Evolutionary conservation across 92 coral and sea anemone species (phyloP).

Genomic region (Porites evermanni): DNA sequence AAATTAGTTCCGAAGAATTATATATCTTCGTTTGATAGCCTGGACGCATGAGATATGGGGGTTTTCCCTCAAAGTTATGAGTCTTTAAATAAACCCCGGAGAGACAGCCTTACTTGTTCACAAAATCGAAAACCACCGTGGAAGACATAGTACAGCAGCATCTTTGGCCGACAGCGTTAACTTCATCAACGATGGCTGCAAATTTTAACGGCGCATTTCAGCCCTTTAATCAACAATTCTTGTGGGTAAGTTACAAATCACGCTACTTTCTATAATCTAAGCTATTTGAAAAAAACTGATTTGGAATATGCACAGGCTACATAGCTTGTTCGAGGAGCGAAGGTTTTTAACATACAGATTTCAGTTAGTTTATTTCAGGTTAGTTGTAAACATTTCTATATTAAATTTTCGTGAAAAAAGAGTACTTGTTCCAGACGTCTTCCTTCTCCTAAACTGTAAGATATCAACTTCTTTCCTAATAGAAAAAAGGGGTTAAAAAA

Average conservation of each 20-base stretch:
- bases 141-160: not conserved
- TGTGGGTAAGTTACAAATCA: too few species aligned
- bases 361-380: not conserved
- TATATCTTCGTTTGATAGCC: not conserved
- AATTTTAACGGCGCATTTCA: not conserved
- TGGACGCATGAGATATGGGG: not conserved
- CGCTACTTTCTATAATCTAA: too few species aligned
- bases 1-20: not conserved
- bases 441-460: not conserved
- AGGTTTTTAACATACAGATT: not conserved
- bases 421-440: not conserved
- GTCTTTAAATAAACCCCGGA: slow-evolving; percentile 39
- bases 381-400: not conserved
- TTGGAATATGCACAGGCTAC: too few species aligned
- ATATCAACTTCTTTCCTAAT: not conserved
- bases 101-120: not conserved
- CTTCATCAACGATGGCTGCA: not conserved
- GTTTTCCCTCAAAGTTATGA: slow-evolving; percentile 8
- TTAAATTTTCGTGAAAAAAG: not conserved
- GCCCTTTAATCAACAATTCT: not conserved
- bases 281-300: too few species aligned
- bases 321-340: not conserved
- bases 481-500: not conserved
- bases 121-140: slow-evolving; percentile 9
- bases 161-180: slow-evolving; percentile 10